Conservation (phyloP, 2,113 vertebrate species). For the Alectura lathami region DNA sequence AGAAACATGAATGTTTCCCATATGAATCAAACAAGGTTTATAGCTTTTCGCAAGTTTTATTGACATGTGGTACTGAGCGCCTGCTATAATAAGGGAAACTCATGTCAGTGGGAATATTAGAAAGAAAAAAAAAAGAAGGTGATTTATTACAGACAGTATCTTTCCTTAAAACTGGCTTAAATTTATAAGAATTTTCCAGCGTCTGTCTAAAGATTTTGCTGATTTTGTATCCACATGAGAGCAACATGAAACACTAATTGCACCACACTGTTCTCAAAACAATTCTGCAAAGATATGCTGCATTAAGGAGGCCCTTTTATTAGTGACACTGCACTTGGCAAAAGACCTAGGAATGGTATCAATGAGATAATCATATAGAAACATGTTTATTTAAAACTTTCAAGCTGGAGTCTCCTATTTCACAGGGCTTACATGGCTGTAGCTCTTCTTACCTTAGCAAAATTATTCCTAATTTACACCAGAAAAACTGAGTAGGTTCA, state of each 20-base stretch:
- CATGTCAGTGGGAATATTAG: neutral
- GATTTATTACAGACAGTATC: neutral
- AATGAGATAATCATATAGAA: neutral
- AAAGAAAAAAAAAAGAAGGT: neutral
- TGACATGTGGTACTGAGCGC: neutral
- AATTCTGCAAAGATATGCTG: neutral
- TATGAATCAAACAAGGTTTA: constrained; percentile 17
- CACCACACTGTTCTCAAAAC: neutral
- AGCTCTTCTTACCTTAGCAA: neutral
- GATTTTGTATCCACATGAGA: neutral
- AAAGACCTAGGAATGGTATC: neutral
- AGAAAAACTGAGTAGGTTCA: neutral
- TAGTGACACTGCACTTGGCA: neutral
- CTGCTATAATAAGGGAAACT: constrained; percentile 11
- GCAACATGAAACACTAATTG: neutral
- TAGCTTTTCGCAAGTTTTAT: constrained; percentile 1
- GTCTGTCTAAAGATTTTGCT: neutral
- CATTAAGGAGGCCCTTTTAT: neutral
- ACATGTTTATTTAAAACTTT: constrained; percentile 27
- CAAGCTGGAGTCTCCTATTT: constrained; percentile 5
- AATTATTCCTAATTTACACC: neutral
- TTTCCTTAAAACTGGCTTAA: constrained; percentile 25
- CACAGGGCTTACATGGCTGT: neutral
- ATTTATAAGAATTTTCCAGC: constrained; percentile 3
- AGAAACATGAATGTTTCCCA: constrained; percentile 32